phyloP scores from a whole-genome alignment of 2,113 vertebrate genomes.

The Himantopus leucocephalus region DNA sequence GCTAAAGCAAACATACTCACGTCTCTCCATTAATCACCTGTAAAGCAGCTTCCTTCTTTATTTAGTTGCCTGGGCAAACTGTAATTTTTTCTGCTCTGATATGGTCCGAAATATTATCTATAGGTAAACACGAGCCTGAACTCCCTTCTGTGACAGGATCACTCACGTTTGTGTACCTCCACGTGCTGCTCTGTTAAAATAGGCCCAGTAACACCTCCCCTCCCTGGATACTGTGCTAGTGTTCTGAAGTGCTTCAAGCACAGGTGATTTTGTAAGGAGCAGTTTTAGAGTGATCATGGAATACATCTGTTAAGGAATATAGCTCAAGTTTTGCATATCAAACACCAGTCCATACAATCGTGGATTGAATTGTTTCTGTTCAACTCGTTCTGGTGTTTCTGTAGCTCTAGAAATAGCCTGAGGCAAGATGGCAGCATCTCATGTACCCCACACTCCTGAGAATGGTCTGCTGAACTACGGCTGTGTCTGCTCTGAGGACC shows the following conservation, averaged over 20 bases:
- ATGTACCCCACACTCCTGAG: accelerated
- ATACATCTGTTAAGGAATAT: not conserved
- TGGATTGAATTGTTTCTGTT: not conserved
- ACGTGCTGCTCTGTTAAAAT: not conserved
- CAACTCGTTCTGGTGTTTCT: not conserved
- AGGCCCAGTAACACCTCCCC: not conserved
- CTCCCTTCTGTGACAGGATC: not conserved
- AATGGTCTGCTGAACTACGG: not conserved
- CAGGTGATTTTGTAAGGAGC: not conserved
- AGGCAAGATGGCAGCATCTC: not conserved
- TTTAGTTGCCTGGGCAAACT: not conserved
- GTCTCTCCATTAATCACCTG: not conserved
- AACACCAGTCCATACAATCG: not conserved
- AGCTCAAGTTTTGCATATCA: not conserved
- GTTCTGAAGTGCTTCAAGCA: not conserved
- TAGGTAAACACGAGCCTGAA: not conserved
- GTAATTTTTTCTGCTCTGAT: not conserved
- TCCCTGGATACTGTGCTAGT: not conserved
- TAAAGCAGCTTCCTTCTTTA: not conserved
- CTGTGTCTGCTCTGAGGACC: not conserved
- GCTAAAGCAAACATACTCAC: not conserved
- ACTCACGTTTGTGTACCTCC: not conserved
- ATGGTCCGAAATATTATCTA: not conserved
- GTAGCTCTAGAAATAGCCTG: not conserved
- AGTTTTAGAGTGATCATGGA: not conserved